Conservation (phyloP, 64 coral and sea anemone species). For the Porites australiensis region DNA sequence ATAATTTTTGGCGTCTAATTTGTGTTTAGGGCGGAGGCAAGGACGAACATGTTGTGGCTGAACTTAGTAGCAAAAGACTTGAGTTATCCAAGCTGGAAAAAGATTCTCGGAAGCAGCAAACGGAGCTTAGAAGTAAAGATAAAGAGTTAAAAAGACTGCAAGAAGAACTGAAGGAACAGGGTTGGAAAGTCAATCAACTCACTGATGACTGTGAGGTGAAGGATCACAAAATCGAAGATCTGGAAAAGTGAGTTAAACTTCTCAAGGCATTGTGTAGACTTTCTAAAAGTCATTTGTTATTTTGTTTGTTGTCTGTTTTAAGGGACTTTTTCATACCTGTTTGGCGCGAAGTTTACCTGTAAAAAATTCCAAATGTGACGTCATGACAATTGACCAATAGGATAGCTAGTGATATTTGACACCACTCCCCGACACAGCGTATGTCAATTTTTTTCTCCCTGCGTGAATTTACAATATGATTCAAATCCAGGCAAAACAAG, state of each 20-base stretch:
- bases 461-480: too few species aligned
- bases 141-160: constrained; percentile 41
- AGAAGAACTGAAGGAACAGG: constrained; percentile 55
- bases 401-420: too few species aligned
- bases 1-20: background rate
- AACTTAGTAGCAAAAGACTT: constrained; percentile 86
- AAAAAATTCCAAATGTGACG: too few species aligned
- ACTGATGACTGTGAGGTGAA: constrained; percentile 56
- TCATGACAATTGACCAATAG: too few species aligned
- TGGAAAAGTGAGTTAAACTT: constrained; percentile 72
- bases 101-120: constrained; percentile 70
- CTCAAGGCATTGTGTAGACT: background rate
- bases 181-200: constrained; percentile 49
- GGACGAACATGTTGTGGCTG: constrained; percentile 74
- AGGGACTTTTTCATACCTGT: too few species aligned
- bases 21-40: constrained; percentile 58
- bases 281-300: background rate
- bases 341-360: too few species aligned
- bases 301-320: too few species aligned
- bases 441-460: too few species aligned
- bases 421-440: too few species aligned
- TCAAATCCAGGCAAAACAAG: too few species aligned
- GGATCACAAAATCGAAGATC: constrained; percentile 82
- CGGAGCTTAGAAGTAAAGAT: constrained; percentile 62
- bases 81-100: constrained; percentile 85